A percentile compares a stretch with the other conserved stretches of the same genome.
Conservation (phyloP, 2,888 invertebrate species). For the Eupithecia abbreviata region DNA sequence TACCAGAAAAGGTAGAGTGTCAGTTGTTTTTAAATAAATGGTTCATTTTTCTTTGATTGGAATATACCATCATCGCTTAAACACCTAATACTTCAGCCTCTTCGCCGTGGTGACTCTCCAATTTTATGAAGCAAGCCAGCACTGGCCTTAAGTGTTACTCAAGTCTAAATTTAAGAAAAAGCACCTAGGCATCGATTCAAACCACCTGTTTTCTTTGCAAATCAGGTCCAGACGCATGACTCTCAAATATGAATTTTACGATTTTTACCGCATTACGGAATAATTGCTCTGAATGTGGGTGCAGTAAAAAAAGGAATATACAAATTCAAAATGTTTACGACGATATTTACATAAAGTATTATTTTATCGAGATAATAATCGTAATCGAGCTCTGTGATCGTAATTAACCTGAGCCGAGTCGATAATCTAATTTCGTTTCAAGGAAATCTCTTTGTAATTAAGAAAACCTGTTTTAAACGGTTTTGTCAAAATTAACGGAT, state of each 20-base stretch:
- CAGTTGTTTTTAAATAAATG: no score
- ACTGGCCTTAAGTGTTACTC: not conserved
- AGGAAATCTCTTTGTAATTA: constrained; percentile 30
- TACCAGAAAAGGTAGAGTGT: no score
- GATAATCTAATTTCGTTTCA: constrained; percentile 26
- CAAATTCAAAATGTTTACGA: constrained; percentile 31
- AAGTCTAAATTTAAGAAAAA: not conserved
- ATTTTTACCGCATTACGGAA: constrained; percentile 48
- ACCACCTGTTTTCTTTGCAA: constrained; percentile 16
- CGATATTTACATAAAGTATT: constrained; percentile 22
- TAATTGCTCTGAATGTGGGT: constrained; percentile 47
- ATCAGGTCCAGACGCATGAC: constrained; percentile 37
- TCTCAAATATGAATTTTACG: constrained; percentile 61
- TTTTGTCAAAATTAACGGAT: constrained; percentile 20
- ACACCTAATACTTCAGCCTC: not conserved
- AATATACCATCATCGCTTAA: not conserved
- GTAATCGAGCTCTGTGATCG: constrained; percentile 6
- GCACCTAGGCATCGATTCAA: not conserved
- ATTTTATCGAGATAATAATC: constrained; percentile 29
- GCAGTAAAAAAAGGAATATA: constrained; percentile 38
- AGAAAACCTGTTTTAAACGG: not conserved
- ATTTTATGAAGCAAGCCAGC: not conserved
- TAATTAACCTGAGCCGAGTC: not conserved
- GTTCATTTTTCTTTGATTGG: not conserved
- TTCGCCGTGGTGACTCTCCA: not conserved